These are phyloP conservation scores for Pomatostomus ruficeps DNA, from an alignment of 2,113 vertebrate genomes.

Conservation along the genomic window DNA sequence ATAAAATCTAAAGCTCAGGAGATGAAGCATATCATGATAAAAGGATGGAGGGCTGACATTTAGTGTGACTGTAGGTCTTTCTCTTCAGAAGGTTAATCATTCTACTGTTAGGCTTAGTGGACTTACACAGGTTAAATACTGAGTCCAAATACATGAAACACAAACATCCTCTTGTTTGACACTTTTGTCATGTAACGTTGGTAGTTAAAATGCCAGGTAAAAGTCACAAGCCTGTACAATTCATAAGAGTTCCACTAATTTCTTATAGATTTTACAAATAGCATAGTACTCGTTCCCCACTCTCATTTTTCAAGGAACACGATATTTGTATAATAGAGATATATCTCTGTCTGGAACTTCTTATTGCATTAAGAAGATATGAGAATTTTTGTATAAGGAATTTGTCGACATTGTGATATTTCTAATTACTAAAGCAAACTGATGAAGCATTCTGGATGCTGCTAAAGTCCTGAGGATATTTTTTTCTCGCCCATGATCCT, in stretches of 20 bases:
- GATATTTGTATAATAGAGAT: background rate
- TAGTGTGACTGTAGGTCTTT: background rate
- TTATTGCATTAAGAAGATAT: background rate
- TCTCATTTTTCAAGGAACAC: background rate
- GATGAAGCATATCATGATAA: background rate
- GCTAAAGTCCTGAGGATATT: background rate
- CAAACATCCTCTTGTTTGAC: background rate
- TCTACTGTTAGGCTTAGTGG: background rate
- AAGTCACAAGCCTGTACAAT: background rate
- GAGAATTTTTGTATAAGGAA: accelerated
- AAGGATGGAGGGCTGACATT: background rate
- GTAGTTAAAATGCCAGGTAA: background rate
- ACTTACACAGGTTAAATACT: background rate
- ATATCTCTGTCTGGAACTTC: background rate
- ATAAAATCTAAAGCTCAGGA: background rate
- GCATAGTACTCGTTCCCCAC: accelerated
- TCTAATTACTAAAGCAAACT: background rate
- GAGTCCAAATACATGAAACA: background rate
- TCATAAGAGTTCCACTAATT: background rate
- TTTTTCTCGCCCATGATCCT: background rate
- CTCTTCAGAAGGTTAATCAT: background rate
- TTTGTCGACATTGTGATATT: background rate
- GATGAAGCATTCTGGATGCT: background rate
- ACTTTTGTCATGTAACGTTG: background rate
- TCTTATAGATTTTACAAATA: background rate